Evolutionary conservation across 2,113 vertebrate genomes (phyloP).

Genomic region (Neolamprologus sp.): DNA sequence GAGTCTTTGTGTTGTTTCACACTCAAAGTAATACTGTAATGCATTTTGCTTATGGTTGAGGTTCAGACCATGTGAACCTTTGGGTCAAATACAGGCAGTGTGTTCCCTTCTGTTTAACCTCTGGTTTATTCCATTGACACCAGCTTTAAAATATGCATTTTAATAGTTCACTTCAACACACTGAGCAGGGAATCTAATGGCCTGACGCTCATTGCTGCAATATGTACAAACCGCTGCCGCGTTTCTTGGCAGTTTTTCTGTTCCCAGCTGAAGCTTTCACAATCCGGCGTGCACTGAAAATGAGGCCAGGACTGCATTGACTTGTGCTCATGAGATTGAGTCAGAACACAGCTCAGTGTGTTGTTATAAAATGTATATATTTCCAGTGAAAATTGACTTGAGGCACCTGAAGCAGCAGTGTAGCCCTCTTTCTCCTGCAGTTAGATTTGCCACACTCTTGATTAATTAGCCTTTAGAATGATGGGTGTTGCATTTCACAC

Average conservation of each 20-base stretch:
- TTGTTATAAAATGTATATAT: background rate
- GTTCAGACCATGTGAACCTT: accelerated
- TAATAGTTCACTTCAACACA: background rate
- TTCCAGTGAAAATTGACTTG: background rate
- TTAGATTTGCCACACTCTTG: background rate
- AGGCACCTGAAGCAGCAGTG: background rate
- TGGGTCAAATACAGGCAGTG: background rate
- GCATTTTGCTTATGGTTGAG: background rate
- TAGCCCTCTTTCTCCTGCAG: background rate
- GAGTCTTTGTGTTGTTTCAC: background rate
- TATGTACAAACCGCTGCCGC: accelerated
- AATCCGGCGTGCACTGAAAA: background rate
- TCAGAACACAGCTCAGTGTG: background rate
- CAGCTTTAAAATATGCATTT: background rate
- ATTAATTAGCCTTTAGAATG: slow-evolving; percentile 21
- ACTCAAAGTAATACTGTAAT: background rate
- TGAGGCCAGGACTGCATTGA: background rate
- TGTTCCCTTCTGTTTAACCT: background rate
- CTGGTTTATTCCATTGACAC: background rate
- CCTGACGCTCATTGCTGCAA: background rate
- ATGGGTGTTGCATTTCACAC: slow-evolving; percentile 34
- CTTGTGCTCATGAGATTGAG: background rate
- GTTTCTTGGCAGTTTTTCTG: background rate
- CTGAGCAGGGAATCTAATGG: background rate
- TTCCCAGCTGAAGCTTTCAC: background rate